Evolutionary conservation across 2,888 invertebrate species (phyloP).

Genomic region (Chrysopilus asiliformis): DNA sequence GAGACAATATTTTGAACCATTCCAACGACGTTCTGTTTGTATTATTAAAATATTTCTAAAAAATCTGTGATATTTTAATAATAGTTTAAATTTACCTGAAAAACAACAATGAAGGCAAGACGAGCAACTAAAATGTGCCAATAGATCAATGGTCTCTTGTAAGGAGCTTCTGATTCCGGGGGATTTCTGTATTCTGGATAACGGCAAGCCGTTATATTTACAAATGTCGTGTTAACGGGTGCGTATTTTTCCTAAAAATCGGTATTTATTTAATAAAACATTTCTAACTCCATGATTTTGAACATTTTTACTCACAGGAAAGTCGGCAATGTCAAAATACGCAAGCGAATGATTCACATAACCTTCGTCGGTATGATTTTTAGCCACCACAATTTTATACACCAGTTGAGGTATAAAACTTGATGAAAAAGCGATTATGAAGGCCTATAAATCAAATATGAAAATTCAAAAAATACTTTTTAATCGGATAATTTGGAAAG

Average conservation of each 20-base stretch:
- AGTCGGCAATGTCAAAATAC: slow-evolving; percentile 49
- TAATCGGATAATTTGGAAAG: neutral
- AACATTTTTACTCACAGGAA: slow-evolving; percentile 34
- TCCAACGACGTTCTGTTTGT: slow-evolving; percentile 53
- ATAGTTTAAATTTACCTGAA: slow-evolving; percentile 39
- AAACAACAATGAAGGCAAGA: slow-evolving; percentile 61
- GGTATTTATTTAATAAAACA: neutral
- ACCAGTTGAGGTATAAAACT: slow-evolving; percentile 68
- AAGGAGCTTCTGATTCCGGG: slow-evolving; percentile 37
- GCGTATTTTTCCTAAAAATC: slow-evolving; percentile 23
- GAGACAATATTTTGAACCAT: slow-evolving; percentile 56
- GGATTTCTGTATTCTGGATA: slow-evolving; percentile 59
- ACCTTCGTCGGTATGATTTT: slow-evolving; percentile 41
- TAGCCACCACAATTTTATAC: slow-evolving; percentile 41
- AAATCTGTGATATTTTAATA: neutral
- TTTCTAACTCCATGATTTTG: neutral
- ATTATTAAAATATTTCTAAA: neutral
- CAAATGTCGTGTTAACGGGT: slow-evolving; percentile 25
- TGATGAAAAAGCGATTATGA: slow-evolving; percentile 74
- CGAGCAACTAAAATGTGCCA: slow-evolving; percentile 63
- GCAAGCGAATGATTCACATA: slow-evolving; percentile 58
- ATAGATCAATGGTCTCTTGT: slow-evolving; percentile 50
- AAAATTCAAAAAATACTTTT: neutral
- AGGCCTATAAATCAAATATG: slow-evolving; percentile 39
- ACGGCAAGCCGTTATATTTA: slow-evolving; percentile 39